Evolutionary conservation across 2,113 vertebrate genomes (phyloP), one percentile per base, ranked within the genome.

Genomic region (Chaenogobius annularis): DNA sequence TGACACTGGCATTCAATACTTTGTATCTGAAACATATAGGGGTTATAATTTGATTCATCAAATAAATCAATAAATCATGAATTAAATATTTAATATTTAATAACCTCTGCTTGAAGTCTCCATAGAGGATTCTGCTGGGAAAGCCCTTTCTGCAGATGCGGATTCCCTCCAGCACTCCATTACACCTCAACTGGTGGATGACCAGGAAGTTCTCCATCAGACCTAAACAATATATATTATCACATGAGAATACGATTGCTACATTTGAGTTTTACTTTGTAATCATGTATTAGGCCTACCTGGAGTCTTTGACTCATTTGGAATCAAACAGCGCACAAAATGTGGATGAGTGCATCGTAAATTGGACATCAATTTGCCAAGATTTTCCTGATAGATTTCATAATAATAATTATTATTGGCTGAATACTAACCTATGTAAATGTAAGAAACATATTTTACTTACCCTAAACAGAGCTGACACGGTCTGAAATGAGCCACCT

Each of bases 221-320:
- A 67, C 95, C 95, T 95, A 69, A 2, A 46, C 15, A 70, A 31
- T 76, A 13, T 14, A 22, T 68, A 20, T 62, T 75, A 40, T 12
- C 43, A 43, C 4, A 6, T 64, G 54, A 54, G 6, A 73, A n/a
- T 22, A 54, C 14, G 37, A 2, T 55, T 8, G 11, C 35, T 48
- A 54, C 0, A 43, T 8, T 7, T 10, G 55, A 23, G 13, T 26
- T 54, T 17, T 23, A 20, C 47, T 50, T 0, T 19, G 6, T 50
- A 19, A 50, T 50, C 17, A 50, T 50, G 37, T 9, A 40, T 7
- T 23, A 61, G 23, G 10, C 50, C 26, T 56, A 95, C 96, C 96
- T 68, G 96, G 96, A 20, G 96, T 98, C 80, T 98, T 98, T n/a
- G 96, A 96, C 84, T 98, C 96, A 78, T 98, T 98, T 52, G 96